Evolutionary conservation across 2,888 invertebrate genomes (phyloP).

Genomic region (Tipula lateralis): DNA sequence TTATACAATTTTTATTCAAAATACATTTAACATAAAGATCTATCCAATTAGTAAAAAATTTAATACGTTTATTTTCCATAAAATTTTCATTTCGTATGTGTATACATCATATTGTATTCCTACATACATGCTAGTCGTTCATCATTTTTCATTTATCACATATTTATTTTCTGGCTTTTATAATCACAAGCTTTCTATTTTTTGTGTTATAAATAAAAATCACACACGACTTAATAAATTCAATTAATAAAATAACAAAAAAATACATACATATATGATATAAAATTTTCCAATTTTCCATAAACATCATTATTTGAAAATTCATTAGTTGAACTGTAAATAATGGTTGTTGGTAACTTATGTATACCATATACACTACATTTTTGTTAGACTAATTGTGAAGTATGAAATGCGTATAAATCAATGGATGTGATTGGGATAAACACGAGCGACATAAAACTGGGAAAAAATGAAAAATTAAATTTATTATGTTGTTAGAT

Average conservation of each 20-base stretch:
- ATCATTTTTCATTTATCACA: slow-evolving; percentile 7
- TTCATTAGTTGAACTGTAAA: not conserved
- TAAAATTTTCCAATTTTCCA: not conserved
- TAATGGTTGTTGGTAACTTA: slow-evolving; percentile 3
- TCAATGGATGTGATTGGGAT: slow-evolving; percentile 1
- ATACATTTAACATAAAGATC: slow-evolving; percentile 4
- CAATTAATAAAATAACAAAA: slow-evolving; percentile 27
- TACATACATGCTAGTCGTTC: not conserved
- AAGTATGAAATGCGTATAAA: slow-evolving; percentile 8
- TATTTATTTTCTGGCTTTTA: not conserved
- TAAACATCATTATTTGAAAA: slow-evolving; percentile 11
- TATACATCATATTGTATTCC: not conserved
- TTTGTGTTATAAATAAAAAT: slow-evolving; percentile 20
- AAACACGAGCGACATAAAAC: slow-evolving; percentile 7
- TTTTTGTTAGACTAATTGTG: slow-evolving; percentile 19
- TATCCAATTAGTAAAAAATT: slow-evolving; percentile 28
- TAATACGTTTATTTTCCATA: slow-evolving; percentile 6
- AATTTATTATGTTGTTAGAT: slow-evolving; percentile 24
- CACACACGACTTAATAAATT: slow-evolving; percentile 30
- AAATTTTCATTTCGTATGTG: not conserved
- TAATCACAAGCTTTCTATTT: not conserved
- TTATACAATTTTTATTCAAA: not conserved
- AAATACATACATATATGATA: too few relatives aligned
- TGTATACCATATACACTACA: not conserved
- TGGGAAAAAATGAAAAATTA: slow-evolving; percentile 14